A percentile compares a stretch with the other conserved stretches of the same genome.
Conservation (phyloP, 2,888 invertebrate species). For the Melolontha melolontha region DNA sequence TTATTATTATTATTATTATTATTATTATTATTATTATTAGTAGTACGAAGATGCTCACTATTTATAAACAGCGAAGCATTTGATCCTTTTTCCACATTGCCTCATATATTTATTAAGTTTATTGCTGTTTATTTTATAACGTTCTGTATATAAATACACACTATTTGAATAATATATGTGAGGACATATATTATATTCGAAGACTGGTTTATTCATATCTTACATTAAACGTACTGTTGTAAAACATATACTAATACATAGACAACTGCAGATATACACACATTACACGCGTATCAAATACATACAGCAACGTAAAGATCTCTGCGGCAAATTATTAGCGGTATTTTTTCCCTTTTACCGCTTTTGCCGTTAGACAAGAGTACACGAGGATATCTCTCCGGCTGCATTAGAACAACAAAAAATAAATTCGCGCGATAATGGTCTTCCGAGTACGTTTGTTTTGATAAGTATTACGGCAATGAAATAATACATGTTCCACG, state of each 20-base stretch:
- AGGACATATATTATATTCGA: constrained; percentile 32
- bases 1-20: constrained; percentile 1
- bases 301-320: constrained; percentile 11
- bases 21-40: no score
- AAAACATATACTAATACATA: constrained; percentile 30
- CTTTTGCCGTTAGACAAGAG: constrained; percentile 22
- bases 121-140: no score
- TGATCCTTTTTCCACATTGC: no score
- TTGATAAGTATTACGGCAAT: no score
- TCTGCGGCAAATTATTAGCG: constrained; percentile 33
- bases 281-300: constrained; percentile 1
- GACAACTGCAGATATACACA: constrained; percentile 9
- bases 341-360: constrained; percentile 31
- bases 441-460: no score
- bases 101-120: no score
- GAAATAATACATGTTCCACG: constrained; percentile 8
- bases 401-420: no score
- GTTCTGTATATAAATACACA: constrained; percentile 1
- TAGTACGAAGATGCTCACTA: no score
- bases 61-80: no score
- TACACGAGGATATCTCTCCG: neutral
- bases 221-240: constrained; percentile 34
- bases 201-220: constrained; percentile 35
- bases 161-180: constrained; percentile 23
- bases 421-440: no score